Base-by-base conservation (phyloP, 2,113 vertebrate species). In the Hemiprocne comata region DNA sequence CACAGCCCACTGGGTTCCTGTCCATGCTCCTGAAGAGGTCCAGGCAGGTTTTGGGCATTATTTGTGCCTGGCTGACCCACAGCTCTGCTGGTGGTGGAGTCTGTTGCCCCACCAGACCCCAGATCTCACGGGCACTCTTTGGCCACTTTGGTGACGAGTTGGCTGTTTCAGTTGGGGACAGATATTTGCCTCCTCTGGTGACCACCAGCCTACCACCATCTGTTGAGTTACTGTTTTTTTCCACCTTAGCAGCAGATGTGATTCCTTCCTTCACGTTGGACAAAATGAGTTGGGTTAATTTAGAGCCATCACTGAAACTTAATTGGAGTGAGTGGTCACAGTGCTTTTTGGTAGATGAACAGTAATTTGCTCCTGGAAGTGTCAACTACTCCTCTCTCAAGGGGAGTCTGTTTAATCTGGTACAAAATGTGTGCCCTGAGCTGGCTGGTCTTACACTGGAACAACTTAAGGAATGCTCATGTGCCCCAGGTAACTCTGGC, bases 81-180 rank as follows among this genome's bases (percentile, higher is more conserved):
- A 74, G n/a, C 26, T 78, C 25, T 81, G 21, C 25, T 69, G 28
- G 3, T 10, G 6, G 7, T 8, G 7, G 7, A 20, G 19, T 64
- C 36, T 29, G 33, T 48, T 6, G 7, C 17, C 19, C 10, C 20
- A 34, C 24, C 19, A 62, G 46, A 57, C 16, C 21, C 33, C 13
- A 58, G 66, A 69, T 36, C 9, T 55, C 40, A 17, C 38, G 20
- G 9, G 10, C 19, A 13, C 20, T 17, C 34, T 15, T 46, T 60
- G 25, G 21, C 14, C 38, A 31, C 33, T 53, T 57, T 0, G 0
- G 19, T 25, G 21, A 64, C 40, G 83, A 79, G 26, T n/a, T 23
- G 44, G 11, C 7, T 26, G 7, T 62, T 19, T 24, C 0, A 0
- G 9, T 0, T 34, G 14, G 38, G 50, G n/a, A 23, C 26, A 57